Evolutionary conservation across 2,888 invertebrate genomes (phyloP), one percentile per base, ranked within the genome.

Genomic region (Machimus rusticus): DNA sequence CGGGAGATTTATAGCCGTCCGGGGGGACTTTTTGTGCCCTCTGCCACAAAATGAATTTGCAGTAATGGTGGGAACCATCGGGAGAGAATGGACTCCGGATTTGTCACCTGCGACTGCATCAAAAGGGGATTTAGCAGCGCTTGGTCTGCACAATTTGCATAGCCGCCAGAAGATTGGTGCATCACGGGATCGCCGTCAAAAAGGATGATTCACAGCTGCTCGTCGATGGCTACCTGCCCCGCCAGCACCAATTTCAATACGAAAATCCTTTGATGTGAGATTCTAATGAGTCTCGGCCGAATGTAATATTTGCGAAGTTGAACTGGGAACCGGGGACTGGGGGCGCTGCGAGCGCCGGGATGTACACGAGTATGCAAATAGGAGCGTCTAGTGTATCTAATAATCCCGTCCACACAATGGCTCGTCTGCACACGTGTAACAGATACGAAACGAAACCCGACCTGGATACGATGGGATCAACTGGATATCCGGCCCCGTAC

Each of bases 11-110:
- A 66, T 66, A 66, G 23, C 23, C 66, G 23, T 23, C 66, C 66
- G 66, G 66, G 66, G 28, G 66, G 66, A 66, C 23, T 74, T 74
- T 39, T 84, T 51, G 46, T 81, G 46, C 66, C 66, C 39, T 66
- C 66, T 74, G 84, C 84, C 84, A 74, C 84, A 74, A 84, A 84
- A 84, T 84, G 84, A 84, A 84, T 84, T 84, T 84, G 31, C 66
- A 37, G 84, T 84, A 84, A 57, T 84, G 66, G 84, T 84, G 84
- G 84, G 66, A 84, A 84, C 31, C 66, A 84, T 66, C 74, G 34
- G 66, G 43, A 84, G 34, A 84, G 84, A 57, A 84, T 66, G 74
- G 43, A 84, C 84, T 84, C 23, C 66, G 84, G 66, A 84, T 84
- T 81, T 84, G 84, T 84, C 84, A 84, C 84, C 84, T 84, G 84